A percentile compares a stretch with the other conserved stretches of the same genome.
Evolutionary conservation across 2,888 invertebrate species (phyloP).

Genomic region (Disparrhopalites patrizii): DNA sequence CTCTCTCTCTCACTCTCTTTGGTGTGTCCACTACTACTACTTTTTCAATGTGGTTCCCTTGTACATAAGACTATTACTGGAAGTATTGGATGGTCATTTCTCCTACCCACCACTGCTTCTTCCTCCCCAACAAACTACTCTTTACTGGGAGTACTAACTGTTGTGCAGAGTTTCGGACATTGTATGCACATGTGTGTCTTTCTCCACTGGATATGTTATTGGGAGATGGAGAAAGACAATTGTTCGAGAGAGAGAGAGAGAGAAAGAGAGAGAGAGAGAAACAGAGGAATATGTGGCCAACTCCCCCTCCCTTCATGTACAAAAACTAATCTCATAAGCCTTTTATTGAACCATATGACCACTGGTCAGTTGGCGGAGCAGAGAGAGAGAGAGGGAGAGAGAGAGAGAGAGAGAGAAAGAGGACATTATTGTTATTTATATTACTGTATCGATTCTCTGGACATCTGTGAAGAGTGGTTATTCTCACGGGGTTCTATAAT

Average conservation of each 20-base stretch:
- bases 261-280: conserved; percentile 1
- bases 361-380: conserved; percentile 22
- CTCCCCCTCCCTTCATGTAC: conserved; percentile 26
- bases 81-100: no score
- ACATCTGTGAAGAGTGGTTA: conserved; percentile 34
- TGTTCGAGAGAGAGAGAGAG: not conserved
- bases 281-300: conserved; percentile 2
- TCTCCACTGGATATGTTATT: not conserved
- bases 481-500: conserved; percentile 27
- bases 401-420: conserved; percentile 7
- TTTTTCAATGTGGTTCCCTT: no score
- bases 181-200: not conserved
- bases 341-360: conserved; percentile 34
- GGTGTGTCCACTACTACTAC: no score
- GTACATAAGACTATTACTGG: no score
- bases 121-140: no score
- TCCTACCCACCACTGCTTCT: no score
- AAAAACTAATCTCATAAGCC: conserved; percentile 35
- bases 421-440: conserved; percentile 34
- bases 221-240: not conserved
- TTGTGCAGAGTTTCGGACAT: no score
- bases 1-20: no score
- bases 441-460: conserved; percentile 33
- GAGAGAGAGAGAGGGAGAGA: conserved; percentile 6
- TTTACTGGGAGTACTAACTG: no score